Conservation (phyloP, 2,113 vertebrate genomes). For the Patagioenas fasciata region DNA sequence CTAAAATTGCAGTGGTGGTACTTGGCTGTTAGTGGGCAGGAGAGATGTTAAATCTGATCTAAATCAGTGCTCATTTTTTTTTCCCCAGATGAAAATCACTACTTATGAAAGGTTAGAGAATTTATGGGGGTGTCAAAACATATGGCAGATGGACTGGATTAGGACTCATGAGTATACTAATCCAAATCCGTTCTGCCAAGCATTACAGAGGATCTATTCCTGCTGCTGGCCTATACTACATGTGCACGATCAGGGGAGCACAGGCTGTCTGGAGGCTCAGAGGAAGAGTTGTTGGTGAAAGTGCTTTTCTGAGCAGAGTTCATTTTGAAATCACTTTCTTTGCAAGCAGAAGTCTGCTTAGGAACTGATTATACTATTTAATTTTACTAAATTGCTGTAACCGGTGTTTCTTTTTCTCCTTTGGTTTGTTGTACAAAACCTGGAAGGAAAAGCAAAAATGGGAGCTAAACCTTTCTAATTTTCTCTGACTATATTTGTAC, state of each 20-base stretch:
- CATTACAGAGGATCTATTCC: slow-evolving; percentile 25
- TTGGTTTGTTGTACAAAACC: not conserved
- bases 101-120: slow-evolving; percentile 50
- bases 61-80: slow-evolving; percentile 20
- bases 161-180: slow-evolving; percentile 7
- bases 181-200: slow-evolving; percentile 49
- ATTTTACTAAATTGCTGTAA: not conserved
- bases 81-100: slow-evolving; percentile 43
- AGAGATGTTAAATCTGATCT: slow-evolving; percentile 32
- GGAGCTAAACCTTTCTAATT: not conserved
- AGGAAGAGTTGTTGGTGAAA: slow-evolving; percentile 3
- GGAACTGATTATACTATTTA: not conserved
- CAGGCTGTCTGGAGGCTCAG: not conserved
- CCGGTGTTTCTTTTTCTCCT: not conserved
- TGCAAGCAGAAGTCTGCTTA: not conserved
- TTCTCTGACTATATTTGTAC: not conserved
- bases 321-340: not conserved
- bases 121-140: slow-evolving; percentile 54
- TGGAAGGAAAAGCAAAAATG: not conserved
- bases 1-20: slow-evolving; percentile 9
- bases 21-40: slow-evolving; percentile 28
- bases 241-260: not conserved
- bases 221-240: slow-evolving; percentile 7
- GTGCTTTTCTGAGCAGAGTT: not conserved
- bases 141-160: slow-evolving; percentile 55